Conservation (phyloP, 2,113 vertebrate species). For the Mixornis gularis region DNA sequence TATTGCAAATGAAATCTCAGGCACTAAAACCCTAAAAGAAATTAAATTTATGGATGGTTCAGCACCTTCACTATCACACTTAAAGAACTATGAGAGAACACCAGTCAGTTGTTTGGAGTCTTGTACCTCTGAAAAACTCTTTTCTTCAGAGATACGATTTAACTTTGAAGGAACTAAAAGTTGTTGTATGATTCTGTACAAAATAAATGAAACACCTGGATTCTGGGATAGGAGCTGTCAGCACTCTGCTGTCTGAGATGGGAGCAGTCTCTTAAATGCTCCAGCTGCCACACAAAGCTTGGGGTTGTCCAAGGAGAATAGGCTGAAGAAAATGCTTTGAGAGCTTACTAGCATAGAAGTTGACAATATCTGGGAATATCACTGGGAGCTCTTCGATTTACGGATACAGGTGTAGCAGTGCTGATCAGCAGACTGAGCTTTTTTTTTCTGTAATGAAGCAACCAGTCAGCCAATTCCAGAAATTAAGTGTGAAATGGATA, state of each 20-base stretch:
- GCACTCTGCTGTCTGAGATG: background rate
- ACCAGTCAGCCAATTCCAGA: background rate
- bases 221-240: background rate
- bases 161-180: background rate
- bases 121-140: background rate
- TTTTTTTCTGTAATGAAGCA: background rate
- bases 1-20: background rate
- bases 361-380: background rate
- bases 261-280: background rate
- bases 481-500: accelerated
- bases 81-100: background rate
- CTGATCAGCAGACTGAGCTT: background rate
- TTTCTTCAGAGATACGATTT: background rate
- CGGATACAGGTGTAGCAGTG: background rate
- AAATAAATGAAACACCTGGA: background rate
- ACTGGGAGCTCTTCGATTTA: background rate
- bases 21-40: background rate
- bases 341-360: background rate
- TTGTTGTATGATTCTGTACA: background rate
- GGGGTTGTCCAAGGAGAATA: background rate
- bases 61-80: background rate
- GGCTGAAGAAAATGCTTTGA: background rate
- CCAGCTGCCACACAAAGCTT: background rate
- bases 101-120: background rate
- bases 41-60: background rate